These are phyloP conservation scores for Stercorarius parasiticus DNA, from an alignment of 2,113 vertebrate species.

Conservation along the genomic window DNA sequence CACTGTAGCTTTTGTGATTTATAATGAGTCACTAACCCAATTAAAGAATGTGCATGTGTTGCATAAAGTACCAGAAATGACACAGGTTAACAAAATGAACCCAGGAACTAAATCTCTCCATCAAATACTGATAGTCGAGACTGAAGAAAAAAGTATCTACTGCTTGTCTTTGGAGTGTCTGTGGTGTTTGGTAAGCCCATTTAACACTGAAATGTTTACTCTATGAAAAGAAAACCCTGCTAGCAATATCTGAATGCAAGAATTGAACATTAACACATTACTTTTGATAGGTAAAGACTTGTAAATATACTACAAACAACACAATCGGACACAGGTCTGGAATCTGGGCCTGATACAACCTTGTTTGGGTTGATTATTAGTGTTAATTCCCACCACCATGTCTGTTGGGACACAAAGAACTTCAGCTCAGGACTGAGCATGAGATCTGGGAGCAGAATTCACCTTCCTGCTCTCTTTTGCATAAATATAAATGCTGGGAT, in stretches of 20 bases:
- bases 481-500: not conserved
- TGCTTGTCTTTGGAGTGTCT: not conserved
- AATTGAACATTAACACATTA: not conserved
- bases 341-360: not conserved
- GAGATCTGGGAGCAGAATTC: not conserved
- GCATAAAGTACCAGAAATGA: not conserved
- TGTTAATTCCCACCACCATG: not conserved
- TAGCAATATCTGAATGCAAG: not conserved
- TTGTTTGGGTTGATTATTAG: not conserved
- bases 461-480: not conserved
- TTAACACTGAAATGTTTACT: not conserved
- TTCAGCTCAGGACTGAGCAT: not conserved
- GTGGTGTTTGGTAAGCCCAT: not conserved
- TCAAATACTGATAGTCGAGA: not conserved
- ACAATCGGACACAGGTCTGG: not conserved
- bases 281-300: not conserved
- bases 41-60: not conserved
- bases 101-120: not conserved
- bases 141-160: not conserved
- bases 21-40: not conserved
- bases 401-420: not conserved
- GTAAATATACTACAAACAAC: not conserved
- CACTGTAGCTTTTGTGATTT: not conserved
- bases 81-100: not conserved
- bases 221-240: not conserved